Conservation (phyloP, 2,888 invertebrate species). For the Agrotis puta region DNA sequence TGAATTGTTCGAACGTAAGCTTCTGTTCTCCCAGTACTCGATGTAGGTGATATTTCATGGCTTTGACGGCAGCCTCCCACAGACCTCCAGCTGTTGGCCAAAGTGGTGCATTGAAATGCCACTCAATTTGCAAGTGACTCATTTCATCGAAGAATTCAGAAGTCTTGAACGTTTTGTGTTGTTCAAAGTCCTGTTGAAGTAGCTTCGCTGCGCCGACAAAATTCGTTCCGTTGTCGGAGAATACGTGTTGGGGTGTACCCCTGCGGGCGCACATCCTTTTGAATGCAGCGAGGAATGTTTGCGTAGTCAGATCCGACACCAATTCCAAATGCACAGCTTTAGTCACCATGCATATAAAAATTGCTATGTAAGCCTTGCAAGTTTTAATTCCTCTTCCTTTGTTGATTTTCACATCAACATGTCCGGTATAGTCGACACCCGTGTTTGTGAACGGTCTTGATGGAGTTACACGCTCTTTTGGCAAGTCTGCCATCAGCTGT, state of each 20-base stretch:
- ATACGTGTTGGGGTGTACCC: not conserved
- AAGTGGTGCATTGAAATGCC: too few species aligned
- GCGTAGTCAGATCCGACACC: too few species aligned
- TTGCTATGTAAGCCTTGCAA: constrained; percentile 17
- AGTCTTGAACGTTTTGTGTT: not conserved
- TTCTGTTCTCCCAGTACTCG: constrained; percentile 4
- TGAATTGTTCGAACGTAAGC: constrained; percentile 11
- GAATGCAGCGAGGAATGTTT: too few species aligned
- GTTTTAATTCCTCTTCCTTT: constrained; percentile 29
- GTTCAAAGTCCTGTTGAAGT: not conserved
- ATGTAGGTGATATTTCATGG: constrained; percentile 4
- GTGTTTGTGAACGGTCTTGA: constrained; percentile 4
- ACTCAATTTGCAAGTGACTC: not conserved
- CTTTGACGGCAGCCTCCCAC: not conserved
- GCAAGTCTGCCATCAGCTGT: constrained; percentile 23
- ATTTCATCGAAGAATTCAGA: not conserved
- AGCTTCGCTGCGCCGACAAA: constrained; percentile 2
- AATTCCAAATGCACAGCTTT: too few species aligned
- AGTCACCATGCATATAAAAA: not conserved
- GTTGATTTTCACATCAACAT: constrained; percentile 35
- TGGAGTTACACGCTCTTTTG: constrained; percentile 3
- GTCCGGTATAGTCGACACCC: constrained; percentile 24
- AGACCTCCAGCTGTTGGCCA: too few species aligned
- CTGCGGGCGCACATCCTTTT: not conserved
- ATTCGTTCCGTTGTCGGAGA: not conserved